Percentiles rank a stretch among this genome's conserved stretches.
These are phyloP conservation scores for Pseudois nayaur DNA, from an alignment of 2,113 vertebrate species.

Conservation along the genomic window DNA sequence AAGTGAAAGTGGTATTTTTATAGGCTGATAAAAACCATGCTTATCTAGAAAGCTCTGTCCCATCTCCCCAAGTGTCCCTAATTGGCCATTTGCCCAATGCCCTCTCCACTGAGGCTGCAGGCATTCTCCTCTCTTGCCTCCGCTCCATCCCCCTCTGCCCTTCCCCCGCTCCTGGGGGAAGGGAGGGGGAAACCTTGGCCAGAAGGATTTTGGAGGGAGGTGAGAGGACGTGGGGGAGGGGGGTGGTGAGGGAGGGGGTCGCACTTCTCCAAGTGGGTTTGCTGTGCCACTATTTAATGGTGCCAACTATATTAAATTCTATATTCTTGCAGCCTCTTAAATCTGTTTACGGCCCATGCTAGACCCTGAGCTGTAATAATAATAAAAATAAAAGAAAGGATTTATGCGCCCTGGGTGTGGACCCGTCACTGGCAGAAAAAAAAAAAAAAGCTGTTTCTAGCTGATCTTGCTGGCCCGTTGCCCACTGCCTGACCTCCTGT, in stretches of 20 bases:
- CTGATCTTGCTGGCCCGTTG: not conserved
- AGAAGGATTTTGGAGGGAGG: not conserved
- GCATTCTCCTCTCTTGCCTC: not conserved
- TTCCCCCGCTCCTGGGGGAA: rapidly evolving
- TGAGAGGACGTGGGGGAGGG: not conserved
- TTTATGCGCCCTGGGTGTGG: constrained; percentile 58
- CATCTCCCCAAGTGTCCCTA: constrained; percentile 76
- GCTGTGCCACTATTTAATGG: constrained; percentile 54
- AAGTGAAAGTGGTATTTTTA: constrained; percentile 85
- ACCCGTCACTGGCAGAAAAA: constrained; percentile 8
- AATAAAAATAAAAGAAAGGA: constrained; percentile 67
- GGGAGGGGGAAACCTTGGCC: not conserved
- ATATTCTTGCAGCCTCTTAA: constrained; percentile 75
- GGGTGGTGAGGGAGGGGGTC: not conserved
- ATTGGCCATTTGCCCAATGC: constrained; percentile 68
- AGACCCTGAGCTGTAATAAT: constrained; percentile 71
- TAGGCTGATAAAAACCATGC: constrained; percentile 78
- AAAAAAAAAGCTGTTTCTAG: constrained; percentile 39
- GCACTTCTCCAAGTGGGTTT: not conserved
- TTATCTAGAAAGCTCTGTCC: constrained; percentile 76
- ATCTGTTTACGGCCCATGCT: constrained; percentile 67
- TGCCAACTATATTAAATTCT: constrained; percentile 74
- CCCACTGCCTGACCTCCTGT: not conserved
- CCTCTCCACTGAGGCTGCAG: not conserved
- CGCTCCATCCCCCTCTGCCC: rapidly evolving